Evolutionary conservation across 1,140 invertebrate genomes (phyloP), one percentile per base, ranked within the genome.

Genomic region (Eriocheir sinensis): DNA sequence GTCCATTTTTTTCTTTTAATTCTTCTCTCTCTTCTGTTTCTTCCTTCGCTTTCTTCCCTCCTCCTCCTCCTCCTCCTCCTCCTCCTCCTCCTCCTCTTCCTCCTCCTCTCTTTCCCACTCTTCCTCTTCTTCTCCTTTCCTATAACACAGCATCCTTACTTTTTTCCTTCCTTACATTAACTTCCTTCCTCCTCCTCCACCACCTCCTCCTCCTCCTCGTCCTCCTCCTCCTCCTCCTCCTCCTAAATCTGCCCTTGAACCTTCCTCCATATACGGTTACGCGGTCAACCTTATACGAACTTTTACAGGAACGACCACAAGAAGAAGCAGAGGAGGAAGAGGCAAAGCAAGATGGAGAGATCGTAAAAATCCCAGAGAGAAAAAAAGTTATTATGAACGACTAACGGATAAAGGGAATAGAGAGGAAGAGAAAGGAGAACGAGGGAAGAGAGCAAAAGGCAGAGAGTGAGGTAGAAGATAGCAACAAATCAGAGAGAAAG

Each of bases 331-430:
- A n/a, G n/a, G n/a, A n/a, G n/a, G n/a, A n/a, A n/a, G n/a, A n/a
- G n/a, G n/a, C n/a, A n/a, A n/a, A n/a, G n/a, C n/a, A n/a, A n/a
- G n/a, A n/a, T n/a, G n/a, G n/a, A 72, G n/a, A 72, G 27, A 72
- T 72, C 21, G 60, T 72, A 21, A 72, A 12, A 72, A n/a, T n/a
- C 60, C 8, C 12, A 0, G 21, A 21, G 60, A n/a, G 48, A 17
- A 72, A n/a, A n/a, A 72, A 72, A 72, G 60, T 72, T 72, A 72
- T 72, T 72, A 72, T 72, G 60, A 72, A 72, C n/a, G 60, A n/a
- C 27, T 72, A 72, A 72, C 60, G 60, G 60, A 72, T 27, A 72
- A 3, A 21, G 60, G n/a, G 60, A 21, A 72, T 4, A 21, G 60
- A 72, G 60, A 21, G 12, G 27, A n/a, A 21, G 21, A 72, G 21